Evolutionary conservation across 2,888 invertebrate genomes (phyloP).

Genomic region (Microctonus aethiopoides): DNA sequence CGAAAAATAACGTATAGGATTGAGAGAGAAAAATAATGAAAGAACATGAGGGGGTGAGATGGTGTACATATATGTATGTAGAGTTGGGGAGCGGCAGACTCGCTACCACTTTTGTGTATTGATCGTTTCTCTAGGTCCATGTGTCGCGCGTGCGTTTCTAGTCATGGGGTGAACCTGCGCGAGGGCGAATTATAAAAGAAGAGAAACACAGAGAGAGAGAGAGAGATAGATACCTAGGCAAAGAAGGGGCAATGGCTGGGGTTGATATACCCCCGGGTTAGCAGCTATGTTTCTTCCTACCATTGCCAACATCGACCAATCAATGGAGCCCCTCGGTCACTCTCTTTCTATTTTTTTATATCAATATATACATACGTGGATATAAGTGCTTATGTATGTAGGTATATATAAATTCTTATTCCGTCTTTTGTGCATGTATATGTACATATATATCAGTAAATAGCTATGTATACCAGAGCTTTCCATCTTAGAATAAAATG

Average conservation of each 20-base stretch:
- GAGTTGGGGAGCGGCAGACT: slow-evolving; percentile 33
- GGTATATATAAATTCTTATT: too few species aligned
- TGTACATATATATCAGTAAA: background rate
- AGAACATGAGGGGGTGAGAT: slow-evolving; percentile 20
- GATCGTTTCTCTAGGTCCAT: slow-evolving; percentile 64
- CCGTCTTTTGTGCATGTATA: background rate
- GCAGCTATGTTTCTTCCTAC: slow-evolving; percentile 55
- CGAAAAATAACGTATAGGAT: background rate
- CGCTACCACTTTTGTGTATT: slow-evolving; percentile 55
- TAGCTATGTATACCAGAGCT: too few species aligned
- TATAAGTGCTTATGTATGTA: too few species aligned
- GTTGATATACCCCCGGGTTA: slow-evolving; percentile 56
- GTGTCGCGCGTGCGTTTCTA: slow-evolving; percentile 62
- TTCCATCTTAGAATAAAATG: too few species aligned
- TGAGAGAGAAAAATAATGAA: background rate
- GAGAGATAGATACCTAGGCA: too few species aligned
- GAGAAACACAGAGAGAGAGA: slow-evolving; percentile 32
- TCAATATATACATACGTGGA: slow-evolving; percentile 11
- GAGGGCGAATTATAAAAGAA: slow-evolving; percentile 47
- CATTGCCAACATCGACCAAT: slow-evolving; percentile 53
- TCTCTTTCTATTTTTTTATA: slow-evolving; percentile 24
- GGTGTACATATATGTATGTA: too few species aligned
- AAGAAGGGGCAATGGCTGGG: slow-evolving; percentile 45
- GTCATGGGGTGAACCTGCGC: slow-evolving; percentile 47
- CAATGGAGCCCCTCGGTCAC: slow-evolving; percentile 60